Conservation (phyloP, 2,888 invertebrate genomes). For the Trissolcus japonicus region DNA sequence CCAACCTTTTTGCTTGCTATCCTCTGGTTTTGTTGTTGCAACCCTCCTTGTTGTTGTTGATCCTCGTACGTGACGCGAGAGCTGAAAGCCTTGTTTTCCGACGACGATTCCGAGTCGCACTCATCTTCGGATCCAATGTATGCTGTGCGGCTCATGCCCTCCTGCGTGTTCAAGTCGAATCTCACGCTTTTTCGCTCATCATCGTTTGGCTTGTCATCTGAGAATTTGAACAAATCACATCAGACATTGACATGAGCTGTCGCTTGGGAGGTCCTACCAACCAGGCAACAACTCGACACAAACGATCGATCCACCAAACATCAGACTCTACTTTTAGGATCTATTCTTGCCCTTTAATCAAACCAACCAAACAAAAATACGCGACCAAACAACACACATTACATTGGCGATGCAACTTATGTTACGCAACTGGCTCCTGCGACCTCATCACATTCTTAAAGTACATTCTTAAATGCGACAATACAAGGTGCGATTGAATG, state of each 20-base stretch:
- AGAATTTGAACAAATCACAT: conserved; percentile 49
- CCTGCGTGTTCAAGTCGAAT: conserved; percentile 79
- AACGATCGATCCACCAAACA: conserved; percentile 7
- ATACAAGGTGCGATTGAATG: conserved; percentile 5
- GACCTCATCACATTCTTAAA: too few relatives aligned
- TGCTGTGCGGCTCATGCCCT: conserved; percentile 74
- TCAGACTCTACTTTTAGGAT: neutral
- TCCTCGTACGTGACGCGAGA: neutral
- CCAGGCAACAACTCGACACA: conserved; percentile 30
- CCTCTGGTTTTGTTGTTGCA: conserved; percentile 29
- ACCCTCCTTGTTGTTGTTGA: neutral
- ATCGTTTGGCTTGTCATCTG: conserved; percentile 78
- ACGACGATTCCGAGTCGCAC: conserved; percentile 66
- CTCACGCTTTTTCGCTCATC: conserved; percentile 87
- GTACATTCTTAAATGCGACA: too few relatives aligned
- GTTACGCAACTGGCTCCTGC: neutral
- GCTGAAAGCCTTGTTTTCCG: conserved; percentile 49
- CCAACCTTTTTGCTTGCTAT: conserved; percentile 65
- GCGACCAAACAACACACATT: too few relatives aligned
- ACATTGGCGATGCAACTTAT: too few relatives aligned
- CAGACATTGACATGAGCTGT: conserved; percentile 33
- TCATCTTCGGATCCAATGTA: conserved; percentile 70
- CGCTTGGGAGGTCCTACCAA: conserved; percentile 12
- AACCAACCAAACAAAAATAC: too few relatives aligned
- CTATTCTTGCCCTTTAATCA: conserved; percentile 5